Percentiles rank a stretch among this genome's conserved stretches.
Conservation (phyloP, 2,113 vertebrate species). For the Lepus europaeus region DNA sequence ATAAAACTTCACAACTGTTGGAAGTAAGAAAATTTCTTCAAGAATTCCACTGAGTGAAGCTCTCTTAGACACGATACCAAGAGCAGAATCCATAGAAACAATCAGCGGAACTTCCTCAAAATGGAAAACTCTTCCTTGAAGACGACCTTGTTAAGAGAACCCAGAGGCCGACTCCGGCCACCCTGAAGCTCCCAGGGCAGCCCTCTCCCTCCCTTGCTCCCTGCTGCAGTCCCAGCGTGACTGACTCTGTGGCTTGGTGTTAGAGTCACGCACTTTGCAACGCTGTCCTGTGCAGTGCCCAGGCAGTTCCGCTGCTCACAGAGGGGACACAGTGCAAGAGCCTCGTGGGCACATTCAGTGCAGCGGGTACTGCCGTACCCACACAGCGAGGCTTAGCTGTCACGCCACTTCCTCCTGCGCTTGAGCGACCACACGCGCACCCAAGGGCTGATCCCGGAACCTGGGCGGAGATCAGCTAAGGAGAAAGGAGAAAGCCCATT, state of each 20-base stretch:
- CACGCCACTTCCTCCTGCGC: not conserved
- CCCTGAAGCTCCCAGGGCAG: too few relatives aligned
- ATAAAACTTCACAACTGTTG: not conserved
- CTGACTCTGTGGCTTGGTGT: not conserved
- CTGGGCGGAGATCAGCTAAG: not conserved
- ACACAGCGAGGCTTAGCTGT: not conserved
- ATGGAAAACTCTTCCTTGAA: not conserved
- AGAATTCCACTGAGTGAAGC: not conserved
- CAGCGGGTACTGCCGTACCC: not conserved
- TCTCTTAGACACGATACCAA: not conserved
- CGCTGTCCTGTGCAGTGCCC: not conserved
- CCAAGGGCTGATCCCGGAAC: not conserved
- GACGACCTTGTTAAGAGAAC: not conserved
- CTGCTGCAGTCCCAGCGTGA: not conserved
- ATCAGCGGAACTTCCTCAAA: not conserved
- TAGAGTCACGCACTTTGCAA: not conserved
- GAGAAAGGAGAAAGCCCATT: not conserved
- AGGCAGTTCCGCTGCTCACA: not conserved
- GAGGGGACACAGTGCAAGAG: not conserved
- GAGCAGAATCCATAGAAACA: not conserved
- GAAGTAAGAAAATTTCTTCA: not conserved
- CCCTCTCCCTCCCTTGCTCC: too few relatives aligned
- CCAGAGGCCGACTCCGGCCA: too few relatives aligned
- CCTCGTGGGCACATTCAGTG: not conserved
- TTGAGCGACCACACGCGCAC: not conserved